Conservation (phyloP, 1,140 invertebrate genomes). For the Drosophila hydei region DNA sequence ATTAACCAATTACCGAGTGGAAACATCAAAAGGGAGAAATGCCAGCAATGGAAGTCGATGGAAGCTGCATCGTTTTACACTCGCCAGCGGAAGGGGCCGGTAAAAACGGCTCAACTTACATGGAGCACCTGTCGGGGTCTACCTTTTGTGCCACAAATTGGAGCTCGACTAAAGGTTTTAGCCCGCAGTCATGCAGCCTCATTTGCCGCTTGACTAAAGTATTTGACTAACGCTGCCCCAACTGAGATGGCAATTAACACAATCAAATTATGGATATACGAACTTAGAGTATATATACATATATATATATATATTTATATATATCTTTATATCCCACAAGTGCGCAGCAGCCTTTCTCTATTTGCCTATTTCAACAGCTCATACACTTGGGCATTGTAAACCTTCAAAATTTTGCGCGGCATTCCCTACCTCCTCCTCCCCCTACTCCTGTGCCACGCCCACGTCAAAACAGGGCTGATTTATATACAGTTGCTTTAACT, state of each 20-base stretch:
- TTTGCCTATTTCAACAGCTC: constrained; percentile 24
- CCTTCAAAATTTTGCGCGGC: constrained; percentile 20
- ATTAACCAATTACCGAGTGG: constrained; percentile 41
- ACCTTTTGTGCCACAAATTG: too few relatives aligned
- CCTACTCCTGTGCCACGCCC: not conserved
- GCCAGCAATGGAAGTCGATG: not conserved
- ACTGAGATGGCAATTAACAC: too few relatives aligned
- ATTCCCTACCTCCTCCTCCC: not conserved
- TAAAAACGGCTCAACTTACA: constrained; percentile 29
- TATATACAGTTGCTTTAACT: constrained; percentile 33
- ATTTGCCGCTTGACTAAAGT: too few relatives aligned
- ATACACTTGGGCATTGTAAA: constrained; percentile 38
- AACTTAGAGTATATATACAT: not conserved
- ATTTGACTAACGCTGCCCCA: too few relatives aligned
- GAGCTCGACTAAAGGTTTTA: not conserved
- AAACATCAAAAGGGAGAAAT: constrained; percentile 36
- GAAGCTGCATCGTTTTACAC: constrained; percentile 2
- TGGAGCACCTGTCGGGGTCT: not conserved
- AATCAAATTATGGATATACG: too few relatives aligned
- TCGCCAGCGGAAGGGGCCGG: too few relatives aligned
- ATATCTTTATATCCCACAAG: not conserved
- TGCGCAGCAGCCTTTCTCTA: not conserved
- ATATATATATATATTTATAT: not conserved
- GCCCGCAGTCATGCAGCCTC: constrained; percentile 9
- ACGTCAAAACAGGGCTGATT: constrained; percentile 24